These are phyloP conservation scores for Aplodontia rufa DNA, from an alignment of 2,113 vertebrate genomes.

Conservation along the genomic window DNA sequence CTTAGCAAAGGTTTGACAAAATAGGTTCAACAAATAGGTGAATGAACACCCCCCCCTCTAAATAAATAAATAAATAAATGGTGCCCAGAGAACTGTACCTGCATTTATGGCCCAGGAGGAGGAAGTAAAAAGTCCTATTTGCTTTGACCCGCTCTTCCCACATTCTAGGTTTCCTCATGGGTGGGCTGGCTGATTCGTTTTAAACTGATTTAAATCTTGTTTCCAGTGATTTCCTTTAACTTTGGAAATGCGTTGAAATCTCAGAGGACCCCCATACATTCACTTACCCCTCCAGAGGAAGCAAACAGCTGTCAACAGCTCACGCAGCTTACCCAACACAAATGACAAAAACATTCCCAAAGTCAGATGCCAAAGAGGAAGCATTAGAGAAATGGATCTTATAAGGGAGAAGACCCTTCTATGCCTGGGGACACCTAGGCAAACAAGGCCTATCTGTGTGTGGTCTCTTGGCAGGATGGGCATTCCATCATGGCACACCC, in stretches of 20 bases:
- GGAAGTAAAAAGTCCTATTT: not conserved
- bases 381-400: not conserved
- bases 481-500: fast-evolving
- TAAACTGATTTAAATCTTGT: not conserved
- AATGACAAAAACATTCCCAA: not conserved
- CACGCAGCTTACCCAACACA: not conserved
- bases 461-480: fast-evolving
- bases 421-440: fast-evolving
- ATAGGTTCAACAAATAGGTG: slow-evolving; percentile 39
- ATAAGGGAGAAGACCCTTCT: not conserved
- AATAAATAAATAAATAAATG: not conserved
- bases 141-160: not conserved
- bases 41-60: too few relatives aligned
- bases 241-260: not conserved
- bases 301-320: not conserved
- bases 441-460: fast-evolving
- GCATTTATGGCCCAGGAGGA: not conserved
- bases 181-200: not conserved
- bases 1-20: slow-evolving; percentile 26
- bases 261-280: not conserved
- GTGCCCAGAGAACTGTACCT: not conserved
- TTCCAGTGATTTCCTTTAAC: not conserved
- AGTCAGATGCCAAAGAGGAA: not conserved
- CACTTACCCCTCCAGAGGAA: not conserved
- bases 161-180: not conserved